Conservation (phyloP, 2,113 vertebrate genomes). For the Phyllopteryx taeniolatus region DNA sequence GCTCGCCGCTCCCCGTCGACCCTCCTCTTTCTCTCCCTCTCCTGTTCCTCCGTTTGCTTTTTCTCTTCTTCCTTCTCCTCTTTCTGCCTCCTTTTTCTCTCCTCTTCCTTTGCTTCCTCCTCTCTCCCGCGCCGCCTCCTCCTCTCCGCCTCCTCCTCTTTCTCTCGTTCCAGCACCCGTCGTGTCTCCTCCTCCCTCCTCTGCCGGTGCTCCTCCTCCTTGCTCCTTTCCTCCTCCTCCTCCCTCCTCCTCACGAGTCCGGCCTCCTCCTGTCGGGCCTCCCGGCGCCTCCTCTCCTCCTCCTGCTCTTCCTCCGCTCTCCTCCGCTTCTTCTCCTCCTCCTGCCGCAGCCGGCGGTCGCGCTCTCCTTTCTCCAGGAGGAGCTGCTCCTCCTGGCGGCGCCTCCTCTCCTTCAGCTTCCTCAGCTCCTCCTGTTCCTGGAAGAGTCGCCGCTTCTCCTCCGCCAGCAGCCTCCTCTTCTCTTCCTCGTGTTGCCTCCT, state of each 20-base stretch:
- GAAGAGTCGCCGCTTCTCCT: conserved; percentile 54
- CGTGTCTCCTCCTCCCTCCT: neutral
- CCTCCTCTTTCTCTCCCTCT: neutral
- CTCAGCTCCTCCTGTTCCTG: conserved; percentile 41
- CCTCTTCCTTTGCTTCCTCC: conserved; percentile 6
- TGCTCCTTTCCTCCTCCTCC: neutral
- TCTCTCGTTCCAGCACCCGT: neutral
- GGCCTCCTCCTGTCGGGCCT: conserved; percentile 9
- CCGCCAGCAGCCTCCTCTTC: conserved; percentile 48
- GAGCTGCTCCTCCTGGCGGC: conserved; percentile 40
- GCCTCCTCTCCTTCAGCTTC: conserved; percentile 44
- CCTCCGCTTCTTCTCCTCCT: conserved; percentile 12
- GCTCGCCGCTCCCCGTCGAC: neutral
- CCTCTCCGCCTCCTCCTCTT: conserved; percentile 11
- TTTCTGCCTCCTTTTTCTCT: neutral
- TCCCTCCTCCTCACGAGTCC: neutral
- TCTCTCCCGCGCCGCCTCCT: neutral
- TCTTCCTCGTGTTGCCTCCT: conserved; percentile 50
- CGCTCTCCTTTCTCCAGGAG: conserved; percentile 47
- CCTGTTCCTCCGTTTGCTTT: neutral
- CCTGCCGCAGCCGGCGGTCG: conserved; percentile 44
- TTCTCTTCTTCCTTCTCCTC: conserved; percentile 4
- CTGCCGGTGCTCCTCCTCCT: neutral
- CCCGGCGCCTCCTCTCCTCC: neutral
- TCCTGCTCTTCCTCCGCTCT: neutral